Conservation (phyloP, 30 jellyfish, hydroid and myxozoan species). For the Cassiopea xamachana region DNA sequence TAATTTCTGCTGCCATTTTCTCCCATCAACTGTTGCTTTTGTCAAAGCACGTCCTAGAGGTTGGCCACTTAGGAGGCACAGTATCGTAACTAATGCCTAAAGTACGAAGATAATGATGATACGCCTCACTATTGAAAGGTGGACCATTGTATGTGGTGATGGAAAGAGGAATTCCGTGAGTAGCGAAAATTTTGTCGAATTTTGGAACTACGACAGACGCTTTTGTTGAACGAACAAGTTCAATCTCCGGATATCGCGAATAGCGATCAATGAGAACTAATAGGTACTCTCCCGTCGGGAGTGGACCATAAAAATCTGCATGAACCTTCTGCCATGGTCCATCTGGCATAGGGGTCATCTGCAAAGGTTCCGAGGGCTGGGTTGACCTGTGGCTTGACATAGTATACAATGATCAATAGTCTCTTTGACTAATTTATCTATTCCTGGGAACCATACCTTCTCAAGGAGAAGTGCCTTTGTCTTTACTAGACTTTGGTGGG, state of each 20-base stretch:
- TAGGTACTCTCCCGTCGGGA: constrained; percentile 49
- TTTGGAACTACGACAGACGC: constrained; percentile 42
- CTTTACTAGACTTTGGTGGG: constrained; percentile 65
- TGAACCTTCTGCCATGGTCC: too few species aligned
- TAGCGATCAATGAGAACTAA: constrained; percentile 37
- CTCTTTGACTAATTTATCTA: constrained; percentile 52
- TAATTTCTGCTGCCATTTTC: background rate
- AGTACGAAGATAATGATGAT: background rate
- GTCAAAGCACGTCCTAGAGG: constrained; percentile 51
- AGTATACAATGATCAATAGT: constrained; percentile 30
- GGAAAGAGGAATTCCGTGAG: constrained; percentile 40
- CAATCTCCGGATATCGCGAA: constrained; percentile 68
- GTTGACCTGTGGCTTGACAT: constrained; percentile 58
- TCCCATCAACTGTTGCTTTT: constrained; percentile 36
- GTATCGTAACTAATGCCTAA: constrained; percentile 37
- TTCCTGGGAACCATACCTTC: constrained; percentile 59
- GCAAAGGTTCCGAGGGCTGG: constrained; percentile 35
- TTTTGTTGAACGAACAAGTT: constrained; percentile 35
- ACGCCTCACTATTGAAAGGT: constrained; percentile 36
- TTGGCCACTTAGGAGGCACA: constrained; percentile 49
- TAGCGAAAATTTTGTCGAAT: constrained; percentile 5
- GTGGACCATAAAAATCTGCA: constrained; percentile 64
- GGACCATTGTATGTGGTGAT: constrained; percentile 65
- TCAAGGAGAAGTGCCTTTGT: constrained; percentile 42
- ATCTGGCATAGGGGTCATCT: constrained; percentile 14